Evolutionary conservation across 2,797 vertebrate species (phyloP).

Genomic region (Hafferia zeledoni): DNA sequence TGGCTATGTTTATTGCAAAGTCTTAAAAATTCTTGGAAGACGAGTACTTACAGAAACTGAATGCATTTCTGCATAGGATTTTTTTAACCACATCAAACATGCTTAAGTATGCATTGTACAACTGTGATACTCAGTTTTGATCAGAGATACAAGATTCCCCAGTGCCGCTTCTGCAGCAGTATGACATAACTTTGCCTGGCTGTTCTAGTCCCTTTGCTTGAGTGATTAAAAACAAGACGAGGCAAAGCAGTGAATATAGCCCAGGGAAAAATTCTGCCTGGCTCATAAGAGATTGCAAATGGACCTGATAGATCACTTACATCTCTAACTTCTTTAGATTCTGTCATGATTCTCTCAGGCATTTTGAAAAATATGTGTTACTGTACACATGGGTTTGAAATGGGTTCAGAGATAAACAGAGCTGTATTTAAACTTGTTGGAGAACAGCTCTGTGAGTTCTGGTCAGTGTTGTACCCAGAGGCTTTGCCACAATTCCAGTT

Average conservation of each 20-base stretch:
- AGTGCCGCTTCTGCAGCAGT: not conserved
- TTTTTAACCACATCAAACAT: slow-evolving; percentile 51
- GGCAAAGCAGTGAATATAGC: slow-evolving; percentile 32
- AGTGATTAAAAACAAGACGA: slow-evolving; percentile 52
- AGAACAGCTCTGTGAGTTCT: not conserved
- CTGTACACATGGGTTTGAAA: not conserved
- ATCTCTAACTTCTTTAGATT: not conserved
- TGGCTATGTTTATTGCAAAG: slow-evolving; percentile 63
- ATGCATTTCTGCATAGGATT: slow-evolving; percentile 56
- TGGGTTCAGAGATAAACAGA: not conserved
- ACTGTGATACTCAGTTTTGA: not conserved
- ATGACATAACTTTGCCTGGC: slow-evolving; percentile 28
- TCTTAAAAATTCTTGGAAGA: slow-evolving; percentile 71
- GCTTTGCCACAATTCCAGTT: not conserved
- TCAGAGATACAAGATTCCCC: not conserved
- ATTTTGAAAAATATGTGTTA: not conserved
- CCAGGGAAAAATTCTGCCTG: slow-evolving; percentile 14
- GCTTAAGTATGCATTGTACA: slow-evolving; percentile 20
- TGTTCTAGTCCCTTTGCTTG: slow-evolving; percentile 18
- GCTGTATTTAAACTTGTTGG: not conserved
- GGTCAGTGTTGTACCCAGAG: not conserved
- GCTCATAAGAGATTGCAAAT: not conserved
- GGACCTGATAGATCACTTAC: slow-evolving; percentile 35
- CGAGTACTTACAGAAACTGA: slow-evolving; percentile 44
- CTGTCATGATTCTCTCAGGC: not conserved